Conservation (phyloP, 2,888 invertebrate species). For the Caenorhabditis sp. region DNA sequence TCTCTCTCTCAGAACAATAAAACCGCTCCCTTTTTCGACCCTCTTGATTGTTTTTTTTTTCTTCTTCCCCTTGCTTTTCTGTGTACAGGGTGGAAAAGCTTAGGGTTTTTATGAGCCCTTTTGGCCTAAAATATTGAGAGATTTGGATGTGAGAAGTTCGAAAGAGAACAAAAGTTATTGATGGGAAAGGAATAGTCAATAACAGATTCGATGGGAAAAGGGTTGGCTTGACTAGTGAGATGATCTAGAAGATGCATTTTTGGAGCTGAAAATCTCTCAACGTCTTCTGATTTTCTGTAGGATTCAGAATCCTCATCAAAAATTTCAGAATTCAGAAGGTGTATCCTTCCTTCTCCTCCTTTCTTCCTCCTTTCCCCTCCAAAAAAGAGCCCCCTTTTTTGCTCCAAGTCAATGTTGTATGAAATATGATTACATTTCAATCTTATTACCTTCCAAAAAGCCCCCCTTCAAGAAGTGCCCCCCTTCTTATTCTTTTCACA, state of each 20-base stretch:
- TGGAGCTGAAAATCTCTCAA: too few species aligned
- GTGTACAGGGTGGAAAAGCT: too few species aligned
- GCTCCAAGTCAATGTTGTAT: constrained; percentile 58
- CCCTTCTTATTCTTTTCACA: not conserved
- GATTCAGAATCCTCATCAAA: too few species aligned
- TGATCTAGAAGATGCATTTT: too few species aligned
- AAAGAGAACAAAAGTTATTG: not conserved
- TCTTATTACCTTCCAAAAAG: constrained; percentile 57
- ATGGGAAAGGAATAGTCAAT: too few species aligned
- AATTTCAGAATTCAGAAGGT: not conserved
- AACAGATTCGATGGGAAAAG: too few species aligned
- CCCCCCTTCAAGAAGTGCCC: constrained; percentile 8
- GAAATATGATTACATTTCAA: constrained; percentile 69
- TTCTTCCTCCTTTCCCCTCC: not conserved
- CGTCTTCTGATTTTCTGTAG: too few species aligned
- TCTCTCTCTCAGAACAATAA: constrained; percentile 6
- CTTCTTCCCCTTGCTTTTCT: too few species aligned
- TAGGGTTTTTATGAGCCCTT: too few species aligned
- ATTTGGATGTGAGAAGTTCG: too few species aligned
- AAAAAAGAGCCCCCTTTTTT: not conserved
- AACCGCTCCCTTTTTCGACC: constrained; percentile 23
- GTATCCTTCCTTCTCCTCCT: not conserved
- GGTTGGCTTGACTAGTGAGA: too few species aligned
- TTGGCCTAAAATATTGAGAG: too few species aligned
- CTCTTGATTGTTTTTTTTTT: constrained; percentile 4